These are phyloP conservation scores for Cerastis leucographa DNA, from an alignment of 2,888 invertebrate genomes.

Conservation along the genomic window DNA sequence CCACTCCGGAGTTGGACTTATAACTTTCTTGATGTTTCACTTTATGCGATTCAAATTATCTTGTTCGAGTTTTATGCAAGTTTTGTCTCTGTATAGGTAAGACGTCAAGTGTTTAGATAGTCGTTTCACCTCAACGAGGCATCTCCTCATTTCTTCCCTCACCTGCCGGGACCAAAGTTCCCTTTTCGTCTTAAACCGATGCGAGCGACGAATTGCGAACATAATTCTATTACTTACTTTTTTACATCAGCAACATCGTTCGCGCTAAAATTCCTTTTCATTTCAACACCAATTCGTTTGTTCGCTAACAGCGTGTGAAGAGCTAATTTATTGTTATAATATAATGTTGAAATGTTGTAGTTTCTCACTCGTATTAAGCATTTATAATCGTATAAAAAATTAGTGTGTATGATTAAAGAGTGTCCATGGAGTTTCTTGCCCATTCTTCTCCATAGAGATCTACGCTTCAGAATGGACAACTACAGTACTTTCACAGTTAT, in stretches of 20 bases:
- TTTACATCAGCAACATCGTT: constrained; percentile 26
- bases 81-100: neutral
- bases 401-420: neutral
- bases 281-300: constrained; percentile 50
- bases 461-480: neutral
- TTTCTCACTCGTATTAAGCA: constrained; percentile 3
- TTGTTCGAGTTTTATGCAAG: neutral
- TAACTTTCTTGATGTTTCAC: constrained; percentile 28
- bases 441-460: neutral
- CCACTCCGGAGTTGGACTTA: constrained; percentile 32
- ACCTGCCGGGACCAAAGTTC: neutral
- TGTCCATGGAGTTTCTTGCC: neutral
- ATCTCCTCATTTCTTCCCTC: neutral
- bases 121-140: neutral
- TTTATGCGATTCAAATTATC: constrained; percentile 39
- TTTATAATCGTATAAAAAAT: neutral
- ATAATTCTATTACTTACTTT: constrained; percentile 47
- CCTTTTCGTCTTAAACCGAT: constrained; percentile 9
- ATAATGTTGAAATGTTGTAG: constrained; percentile 3
- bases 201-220: constrained; percentile 33
- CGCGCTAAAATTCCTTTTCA: constrained; percentile 49
- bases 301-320: constrained; percentile 37
- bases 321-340: constrained; percentile 19
- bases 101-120: neutral
- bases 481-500: neutral